Base-by-base conservation (phyloP, 2,797 vertebrate genomes). In the Adrianichthys oophorus region DNA sequence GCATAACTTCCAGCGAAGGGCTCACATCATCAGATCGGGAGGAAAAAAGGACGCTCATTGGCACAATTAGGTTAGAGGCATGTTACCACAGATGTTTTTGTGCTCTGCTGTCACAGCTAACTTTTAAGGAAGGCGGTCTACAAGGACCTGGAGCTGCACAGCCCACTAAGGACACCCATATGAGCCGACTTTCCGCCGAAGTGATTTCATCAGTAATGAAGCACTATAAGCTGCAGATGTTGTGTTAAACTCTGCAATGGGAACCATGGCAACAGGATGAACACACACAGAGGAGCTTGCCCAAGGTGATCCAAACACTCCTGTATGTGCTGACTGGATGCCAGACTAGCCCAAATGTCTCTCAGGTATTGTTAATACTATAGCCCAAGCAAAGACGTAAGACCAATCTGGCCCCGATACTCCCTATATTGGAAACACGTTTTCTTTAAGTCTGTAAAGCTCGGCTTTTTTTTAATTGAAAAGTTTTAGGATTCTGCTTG, bases 221-320 rank as follows among this genome's bases (percentile, higher is more conserved):
- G 82, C 86, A 87, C 86, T 83, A 85, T 86, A 88, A 89, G 85
- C 88, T 91, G 85, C 90, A 90, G 88, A 91, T 91, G 88, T 91
- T 91, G 83, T 90, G 89, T 87, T 80, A 86, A 85, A 85, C 87
- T 86, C 81, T 82, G 74, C 74, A 67, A 15, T 7, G 54, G 83
- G 59, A 73, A 62, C 87, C 85, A 86, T 87, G 85, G 85, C 75
- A 85, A 90, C 87, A 7, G 59, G 76, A 82, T 78, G 82, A 87
- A 86, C 82, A 89, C 88, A 87, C 83, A 85, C 79, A 68, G 40
- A 80, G 82, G 70, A 69, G 76, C 57, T 76, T 76, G 82, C 80
- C 85, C 85, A 86, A 88, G 86, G 86, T 89, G 86, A 91, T 90
- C 76, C 87, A 87, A 84, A 81, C 80, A 47, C 61, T 89, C 78